Conservation (phyloP, 2,113 vertebrate genomes). For the Pluvialis apricaria region DNA sequence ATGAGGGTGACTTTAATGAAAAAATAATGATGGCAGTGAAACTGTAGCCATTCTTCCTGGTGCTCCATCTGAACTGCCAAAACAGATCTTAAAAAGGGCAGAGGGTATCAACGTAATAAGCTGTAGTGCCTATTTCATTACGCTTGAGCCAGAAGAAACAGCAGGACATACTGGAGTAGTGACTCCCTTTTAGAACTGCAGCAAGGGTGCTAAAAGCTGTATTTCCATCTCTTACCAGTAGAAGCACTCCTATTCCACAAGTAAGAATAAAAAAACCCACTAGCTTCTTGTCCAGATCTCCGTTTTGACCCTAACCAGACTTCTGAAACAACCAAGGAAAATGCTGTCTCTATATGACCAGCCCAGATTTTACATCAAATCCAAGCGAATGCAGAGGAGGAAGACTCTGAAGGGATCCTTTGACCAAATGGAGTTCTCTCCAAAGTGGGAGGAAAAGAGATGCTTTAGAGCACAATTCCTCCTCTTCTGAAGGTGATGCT, state of each 20-base stretch:
- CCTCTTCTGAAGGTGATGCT: neutral
- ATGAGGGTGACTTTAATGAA: neutral
- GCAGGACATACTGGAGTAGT: neutral
- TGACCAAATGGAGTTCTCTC: neutral
- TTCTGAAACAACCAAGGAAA: neutral
- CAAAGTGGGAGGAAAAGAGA: neutral
- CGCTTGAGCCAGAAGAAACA: neutral
- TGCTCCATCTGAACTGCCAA: neutral
- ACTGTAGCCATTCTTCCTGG: neutral
- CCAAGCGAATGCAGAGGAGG: neutral
- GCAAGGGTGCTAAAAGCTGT: neutral
- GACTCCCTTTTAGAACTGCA: neutral
- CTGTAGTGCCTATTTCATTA: neutral
- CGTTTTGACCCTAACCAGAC: neutral
- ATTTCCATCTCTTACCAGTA: neutral
- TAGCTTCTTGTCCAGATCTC: neutral
- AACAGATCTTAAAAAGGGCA: neutral
- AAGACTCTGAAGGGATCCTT: neutral
- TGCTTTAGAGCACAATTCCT: neutral
- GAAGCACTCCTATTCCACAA: neutral
- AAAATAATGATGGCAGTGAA: neutral
- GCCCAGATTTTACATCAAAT: neutral
- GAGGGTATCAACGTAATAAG: neutral
- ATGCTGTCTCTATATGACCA: neutral
- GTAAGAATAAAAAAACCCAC: neutral